A percentile compares a stretch with the other conserved stretches of the same genome.
Evolutionary conservation across 2,113 vertebrate species (phyloP).

Genomic region (Alces alces): DNA sequence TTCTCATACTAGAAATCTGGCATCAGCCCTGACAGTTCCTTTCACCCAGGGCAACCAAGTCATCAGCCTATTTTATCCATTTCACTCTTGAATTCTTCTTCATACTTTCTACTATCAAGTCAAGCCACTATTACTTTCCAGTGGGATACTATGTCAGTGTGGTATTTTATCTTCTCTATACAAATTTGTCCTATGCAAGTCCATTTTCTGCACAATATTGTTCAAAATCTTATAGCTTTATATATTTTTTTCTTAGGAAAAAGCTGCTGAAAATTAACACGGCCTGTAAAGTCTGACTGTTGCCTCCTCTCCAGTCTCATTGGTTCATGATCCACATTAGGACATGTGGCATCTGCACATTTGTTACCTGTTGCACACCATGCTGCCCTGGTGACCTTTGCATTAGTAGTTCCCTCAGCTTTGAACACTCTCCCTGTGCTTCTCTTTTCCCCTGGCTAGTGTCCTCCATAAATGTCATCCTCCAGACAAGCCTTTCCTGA

Average conservation of each 20-base stretch:
- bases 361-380: too few species aligned
- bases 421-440: neutral
- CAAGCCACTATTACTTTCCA: neutral
- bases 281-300: rapidly evolving
- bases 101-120: neutral
- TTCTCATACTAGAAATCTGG: neutral
- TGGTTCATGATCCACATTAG: neutral
- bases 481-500: neutral
- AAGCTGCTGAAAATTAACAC: neutral
- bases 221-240: neutral
- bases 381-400: neutral
- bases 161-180: neutral
- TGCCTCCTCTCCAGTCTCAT: neutral
- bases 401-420: neutral
- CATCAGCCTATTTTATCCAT: neutral
- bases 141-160: neutral
- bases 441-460: neutral
- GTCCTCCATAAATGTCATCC: neutral
- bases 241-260: neutral
- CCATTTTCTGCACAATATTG: neutral
- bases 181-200: neutral
- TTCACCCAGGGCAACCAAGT: neutral
- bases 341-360: neutral
- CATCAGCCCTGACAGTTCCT: neutral
- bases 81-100: neutral